phyloP scores from a whole-genome alignment of 2,888 invertebrate genomes.

The Yponomeuta cagnagella region DNA sequence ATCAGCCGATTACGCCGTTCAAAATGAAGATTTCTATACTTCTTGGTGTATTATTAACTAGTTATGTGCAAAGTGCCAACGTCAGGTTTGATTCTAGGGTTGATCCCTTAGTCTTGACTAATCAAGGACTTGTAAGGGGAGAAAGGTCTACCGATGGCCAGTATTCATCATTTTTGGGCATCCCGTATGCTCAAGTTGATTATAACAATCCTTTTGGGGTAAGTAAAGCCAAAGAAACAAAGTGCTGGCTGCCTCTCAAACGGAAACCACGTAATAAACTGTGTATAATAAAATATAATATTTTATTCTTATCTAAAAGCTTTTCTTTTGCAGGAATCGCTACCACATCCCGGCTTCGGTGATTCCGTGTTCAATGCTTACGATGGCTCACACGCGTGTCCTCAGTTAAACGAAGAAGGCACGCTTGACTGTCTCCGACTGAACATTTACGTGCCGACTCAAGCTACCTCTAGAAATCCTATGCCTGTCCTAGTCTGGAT shows the following conservation, averaged over 20 bases:
- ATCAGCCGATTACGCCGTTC: neutral
- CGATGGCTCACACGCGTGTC: constrained; percentile 41
- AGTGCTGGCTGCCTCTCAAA: constrained; percentile 46
- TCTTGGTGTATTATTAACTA: constrained; percentile 28
- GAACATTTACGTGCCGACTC: constrained; percentile 19
- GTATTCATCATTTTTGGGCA: constrained; percentile 58
- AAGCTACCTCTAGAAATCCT: constrained; percentile 24
- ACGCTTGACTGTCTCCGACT: constrained; percentile 18
- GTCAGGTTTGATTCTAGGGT: constrained; percentile 36
- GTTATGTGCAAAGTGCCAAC: constrained; percentile 26
- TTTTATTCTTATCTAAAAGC: constrained; percentile 24
- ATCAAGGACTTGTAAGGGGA: constrained; percentile 61
- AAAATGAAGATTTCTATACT: constrained; percentile 31
- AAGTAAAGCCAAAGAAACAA: constrained; percentile 36
- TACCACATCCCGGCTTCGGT: constrained; percentile 40
- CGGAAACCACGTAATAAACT: no score
- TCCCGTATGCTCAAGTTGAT: constrained; percentile 60
- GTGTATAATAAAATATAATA: neutral
- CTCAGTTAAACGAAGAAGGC: constrained; percentile 13
- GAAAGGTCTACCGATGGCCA: constrained; percentile 52
- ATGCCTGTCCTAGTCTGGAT: constrained; percentile 18
- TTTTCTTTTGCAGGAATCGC: constrained; percentile 42
- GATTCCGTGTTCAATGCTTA: constrained; percentile 50
- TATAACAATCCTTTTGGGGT: constrained; percentile 60
- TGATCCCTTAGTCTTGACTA: constrained; percentile 58